Conservation (phyloP, 2,113 vertebrate species). For the Ramphastos sulfuratus region DNA sequence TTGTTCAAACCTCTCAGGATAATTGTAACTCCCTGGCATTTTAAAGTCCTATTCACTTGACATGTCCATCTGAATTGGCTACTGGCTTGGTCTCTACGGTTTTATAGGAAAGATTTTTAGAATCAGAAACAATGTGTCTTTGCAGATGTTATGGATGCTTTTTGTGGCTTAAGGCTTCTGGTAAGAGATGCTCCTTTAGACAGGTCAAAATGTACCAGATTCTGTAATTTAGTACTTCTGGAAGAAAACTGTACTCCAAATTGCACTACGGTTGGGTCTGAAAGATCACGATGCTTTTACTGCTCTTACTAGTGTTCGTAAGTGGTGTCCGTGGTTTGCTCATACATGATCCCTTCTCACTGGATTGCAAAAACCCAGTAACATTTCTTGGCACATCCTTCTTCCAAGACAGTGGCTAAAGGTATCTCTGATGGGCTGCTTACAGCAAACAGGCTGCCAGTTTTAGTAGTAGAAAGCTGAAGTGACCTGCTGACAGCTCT, state of each 20-base stretch:
- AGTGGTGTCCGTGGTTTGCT: neutral
- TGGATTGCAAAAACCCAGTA: neutral
- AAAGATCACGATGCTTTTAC: neutral
- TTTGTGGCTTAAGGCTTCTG: neutral
- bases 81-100: neutral
- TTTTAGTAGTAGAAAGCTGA: neutral
- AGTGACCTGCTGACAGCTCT: neutral
- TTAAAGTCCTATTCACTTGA: neutral
- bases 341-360: neutral
- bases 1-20: rapidly evolving
- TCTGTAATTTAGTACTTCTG: neutral
- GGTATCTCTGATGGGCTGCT: neutral
- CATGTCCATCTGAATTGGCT: neutral
- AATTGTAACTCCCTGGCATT: neutral
- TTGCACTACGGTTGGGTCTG: neutral
- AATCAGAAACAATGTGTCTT: neutral
- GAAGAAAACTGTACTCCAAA: neutral
- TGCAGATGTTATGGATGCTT: neutral
- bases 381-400: neutral
- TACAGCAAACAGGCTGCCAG: rapidly evolving
- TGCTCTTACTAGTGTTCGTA: neutral
- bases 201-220: neutral
- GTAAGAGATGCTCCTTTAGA: neutral
- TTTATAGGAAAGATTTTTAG: neutral
- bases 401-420: neutral